Percentiles rank a stretch among this genome's conserved stretches.
Evolutionary conservation across 1,140 invertebrate species (phyloP).

Genomic region (Lordiphosa collinella): DNA sequence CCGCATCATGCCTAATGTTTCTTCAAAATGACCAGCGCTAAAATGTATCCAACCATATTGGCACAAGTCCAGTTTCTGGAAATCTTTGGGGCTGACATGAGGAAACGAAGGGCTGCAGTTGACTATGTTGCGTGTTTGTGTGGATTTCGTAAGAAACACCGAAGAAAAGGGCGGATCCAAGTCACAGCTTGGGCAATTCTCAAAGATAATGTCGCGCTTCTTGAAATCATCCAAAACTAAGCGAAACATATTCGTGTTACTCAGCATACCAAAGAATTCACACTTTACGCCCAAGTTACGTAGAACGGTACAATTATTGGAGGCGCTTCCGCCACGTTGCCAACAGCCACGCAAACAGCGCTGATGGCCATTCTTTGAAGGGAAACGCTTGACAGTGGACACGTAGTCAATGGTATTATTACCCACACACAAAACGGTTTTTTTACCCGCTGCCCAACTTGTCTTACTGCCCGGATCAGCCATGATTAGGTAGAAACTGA

Average conservation of each 20-base stretch:
- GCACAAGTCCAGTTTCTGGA: conserved; percentile 80
- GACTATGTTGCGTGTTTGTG: conserved; percentile 83
- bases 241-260: conserved; percentile 69
- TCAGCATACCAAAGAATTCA: conserved; percentile 83
- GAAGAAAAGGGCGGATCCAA: conserved; percentile 80
- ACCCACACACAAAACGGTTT: conserved; percentile 78
- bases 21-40: conserved; percentile 82
- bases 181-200: conserved; percentile 79
- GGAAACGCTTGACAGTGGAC: conserved; percentile 80
- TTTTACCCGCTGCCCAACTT: background rate
- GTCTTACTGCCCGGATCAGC: too few relatives aligned
- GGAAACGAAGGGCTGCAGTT: conserved; percentile 83
- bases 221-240: conserved; percentile 82
- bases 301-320: conserved; percentile 85
- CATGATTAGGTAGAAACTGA: too few relatives aligned
- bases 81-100: conserved; percentile 82
- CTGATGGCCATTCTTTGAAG: conserved; percentile 79
- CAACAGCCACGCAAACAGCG: conserved; percentile 81
- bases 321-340: conserved; percentile 86
- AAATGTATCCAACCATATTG: conserved; percentile 86
- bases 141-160: conserved; percentile 80
- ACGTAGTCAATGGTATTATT: conserved; percentile 81
- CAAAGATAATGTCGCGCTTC: conserved; percentile 80
- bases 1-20: conserved; percentile 82
- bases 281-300: conserved; percentile 81